A percentile compares a stretch with the other conserved stretches of the same genome.
These are phyloP conservation scores for Gallirallus australis DNA, from an alignment of 2,797 vertebrate species.

Conservation along the genomic window DNA sequence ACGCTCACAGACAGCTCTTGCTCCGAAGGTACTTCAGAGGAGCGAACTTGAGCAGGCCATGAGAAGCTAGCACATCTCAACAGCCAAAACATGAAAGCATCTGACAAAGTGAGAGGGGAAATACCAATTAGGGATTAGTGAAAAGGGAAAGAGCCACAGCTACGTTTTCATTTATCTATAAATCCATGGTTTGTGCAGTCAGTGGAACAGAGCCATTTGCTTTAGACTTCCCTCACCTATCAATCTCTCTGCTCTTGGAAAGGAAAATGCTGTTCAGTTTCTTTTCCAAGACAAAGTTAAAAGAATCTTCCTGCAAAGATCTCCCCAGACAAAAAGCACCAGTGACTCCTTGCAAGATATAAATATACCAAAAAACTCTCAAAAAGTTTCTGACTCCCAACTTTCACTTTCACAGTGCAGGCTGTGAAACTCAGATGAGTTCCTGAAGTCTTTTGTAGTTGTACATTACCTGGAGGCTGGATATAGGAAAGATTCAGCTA, in stretches of 20 bases:
- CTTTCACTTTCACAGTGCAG: neutral
- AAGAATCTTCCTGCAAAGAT: neutral
- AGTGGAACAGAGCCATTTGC: neutral
- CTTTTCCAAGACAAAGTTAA: neutral
- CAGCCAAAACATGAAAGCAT: neutral
- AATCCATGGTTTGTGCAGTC: neutral
- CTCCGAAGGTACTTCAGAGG: neutral
- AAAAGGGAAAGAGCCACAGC: neutral
- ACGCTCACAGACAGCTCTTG: fast-evolving
- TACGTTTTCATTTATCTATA: neutral
- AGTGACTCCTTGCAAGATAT: neutral
- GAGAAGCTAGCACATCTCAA: neutral
- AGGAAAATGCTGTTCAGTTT: neutral
- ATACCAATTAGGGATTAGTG: neutral
- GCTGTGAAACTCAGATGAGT: neutral
- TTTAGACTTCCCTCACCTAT: neutral
- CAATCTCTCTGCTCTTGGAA: neutral
- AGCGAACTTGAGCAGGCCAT: neutral
- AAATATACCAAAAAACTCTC: neutral
- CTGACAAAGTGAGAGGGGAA: neutral
- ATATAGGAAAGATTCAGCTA: neutral
- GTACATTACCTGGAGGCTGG: neutral
- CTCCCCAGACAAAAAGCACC: neutral
- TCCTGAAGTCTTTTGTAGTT: slow-evolving; percentile 3
- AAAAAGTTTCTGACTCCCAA: neutral